Evolutionary conservation across 2,888 invertebrate species (phyloP), one percentile per base, ranked within the genome.

Genomic region (Temnothorax ravouxi): DNA sequence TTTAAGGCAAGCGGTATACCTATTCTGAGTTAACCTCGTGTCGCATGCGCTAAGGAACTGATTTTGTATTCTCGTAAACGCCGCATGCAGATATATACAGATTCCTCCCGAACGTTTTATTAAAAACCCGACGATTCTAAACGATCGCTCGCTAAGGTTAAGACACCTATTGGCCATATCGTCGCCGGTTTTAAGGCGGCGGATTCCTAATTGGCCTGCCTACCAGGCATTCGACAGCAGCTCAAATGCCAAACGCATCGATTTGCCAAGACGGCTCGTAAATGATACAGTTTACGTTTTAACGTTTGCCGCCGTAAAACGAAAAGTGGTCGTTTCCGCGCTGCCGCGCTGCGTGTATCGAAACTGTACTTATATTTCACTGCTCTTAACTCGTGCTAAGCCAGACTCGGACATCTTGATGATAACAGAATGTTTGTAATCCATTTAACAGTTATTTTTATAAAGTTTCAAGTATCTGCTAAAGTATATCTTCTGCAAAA

Each of bases 261-360:
- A 77, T 77, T 77, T 54, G 29, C 54, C 67, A 67, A 67, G 54
- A 77, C 54, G 29, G 52, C 67, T 77, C 76, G 54, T 77, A 77
- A 77, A 77, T 77, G 67, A 77, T 77, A 77, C n/a, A 67, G 54
- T 77, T 77, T 77, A 77, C 76, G 67, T 67, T 77, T 77, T 77
- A 77, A 77, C 67, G 67, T 38, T 54, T 38, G 61, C 47, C 41
- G 66, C 66, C 66, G 41, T 77, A 77, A 77, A 77, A 77, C 41
- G 29, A 15, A 41, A 67, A 77, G 41, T 44, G 29, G 13, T 67
- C 67, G 52, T 66, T 64, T 38, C 52, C 64, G 66, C 15, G 52
- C 25, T 50, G 75, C 75, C 75, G 44, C 34, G 47, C 47, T 38
- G 50, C 52, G 67, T 54, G n/a, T 67, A 52, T 41, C 29, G n/a